phyloP scores from a whole-genome alignment of 1,140 invertebrate species.

The Helicoverpa armigera region DNA sequence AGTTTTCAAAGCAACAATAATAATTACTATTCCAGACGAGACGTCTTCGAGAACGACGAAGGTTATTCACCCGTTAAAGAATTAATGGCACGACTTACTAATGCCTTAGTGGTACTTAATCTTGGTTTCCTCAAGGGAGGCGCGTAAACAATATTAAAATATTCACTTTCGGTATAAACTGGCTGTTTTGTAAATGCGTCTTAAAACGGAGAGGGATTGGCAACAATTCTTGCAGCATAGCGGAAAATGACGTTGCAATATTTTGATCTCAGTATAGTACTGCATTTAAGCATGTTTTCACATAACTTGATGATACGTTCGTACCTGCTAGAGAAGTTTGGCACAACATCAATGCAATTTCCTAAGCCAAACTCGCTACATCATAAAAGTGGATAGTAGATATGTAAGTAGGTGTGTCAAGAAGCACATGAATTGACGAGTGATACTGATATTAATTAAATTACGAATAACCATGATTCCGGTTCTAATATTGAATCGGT shows the following conservation, averaged over 20 bases:
- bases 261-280: background rate
- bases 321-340: background rate
- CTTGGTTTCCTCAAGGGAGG: constrained; percentile 64
- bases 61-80: constrained; percentile 80
- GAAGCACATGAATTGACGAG: background rate
- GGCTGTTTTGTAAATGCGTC: constrained; percentile 32
- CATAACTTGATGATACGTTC: constrained; percentile 3
- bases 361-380: constrained; percentile 5
- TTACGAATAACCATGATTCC: constrained; percentile 14
- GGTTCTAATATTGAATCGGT: constrained; percentile 17
- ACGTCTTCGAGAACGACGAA: constrained; percentile 66
- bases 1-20: constrained; percentile 71
- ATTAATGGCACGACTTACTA: constrained; percentile 77
- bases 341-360: constrained; percentile 27
- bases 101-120: constrained; percentile 72
- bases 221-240: background rate
- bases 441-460: constrained; percentile 14
- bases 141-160: constrained; percentile 64
- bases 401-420: background rate
- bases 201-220: background rate
- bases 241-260: constrained; percentile 10
- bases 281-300: constrained; percentile 17
- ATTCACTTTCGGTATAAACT: constrained; percentile 44
- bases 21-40: constrained; percentile 83
- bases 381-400: constrained; percentile 11